A percentile compares a stretch with the other conserved stretches of the same genome.
Conservation (phyloP, 2,888 invertebrate genomes). For the Leptopilina drosophilae region DNA sequence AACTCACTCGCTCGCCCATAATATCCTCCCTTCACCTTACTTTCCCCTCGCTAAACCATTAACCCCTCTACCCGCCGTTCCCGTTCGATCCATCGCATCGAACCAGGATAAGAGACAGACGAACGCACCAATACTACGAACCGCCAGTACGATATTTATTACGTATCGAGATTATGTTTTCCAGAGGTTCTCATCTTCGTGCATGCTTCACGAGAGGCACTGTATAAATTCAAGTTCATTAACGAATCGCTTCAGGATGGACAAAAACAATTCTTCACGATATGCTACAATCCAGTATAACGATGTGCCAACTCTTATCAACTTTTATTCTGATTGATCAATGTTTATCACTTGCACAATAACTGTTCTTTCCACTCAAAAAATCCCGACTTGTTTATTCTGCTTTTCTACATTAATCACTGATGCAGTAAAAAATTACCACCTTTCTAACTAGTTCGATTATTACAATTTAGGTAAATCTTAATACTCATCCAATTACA, state of each 20-base stretch:
- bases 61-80: conserved; percentile 46
- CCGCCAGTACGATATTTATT: conserved; percentile 68
- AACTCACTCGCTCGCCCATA: conserved; percentile 76
- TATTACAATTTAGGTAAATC: conserved; percentile 17
- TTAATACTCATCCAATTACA: neutral
- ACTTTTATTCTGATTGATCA: neutral
- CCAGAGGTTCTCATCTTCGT: conserved; percentile 57
- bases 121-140: conserved; percentile 65
- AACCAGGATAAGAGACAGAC: conserved; percentile 68
- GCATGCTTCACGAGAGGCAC: conserved; percentile 36
- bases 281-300: neutral
- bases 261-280: neutral
- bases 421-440: neutral
- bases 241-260: neutral
- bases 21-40: conserved; percentile 76
- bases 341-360: too few species aligned
- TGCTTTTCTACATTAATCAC: conserved; percentile 27
- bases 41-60: conserved; percentile 69
- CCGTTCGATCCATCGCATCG: conserved; percentile 54
- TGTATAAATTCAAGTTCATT: conserved; percentile 44
- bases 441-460: conserved; percentile 1
- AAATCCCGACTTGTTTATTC: conserved; percentile 20
- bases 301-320: neutral
- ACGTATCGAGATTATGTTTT: conserved; percentile 72
- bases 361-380: neutral